Evolutionary conservation across 2,888 invertebrate species (phyloP), one percentile per base, ranked within the genome.

Genomic region (Drosophila siamana): DNA sequence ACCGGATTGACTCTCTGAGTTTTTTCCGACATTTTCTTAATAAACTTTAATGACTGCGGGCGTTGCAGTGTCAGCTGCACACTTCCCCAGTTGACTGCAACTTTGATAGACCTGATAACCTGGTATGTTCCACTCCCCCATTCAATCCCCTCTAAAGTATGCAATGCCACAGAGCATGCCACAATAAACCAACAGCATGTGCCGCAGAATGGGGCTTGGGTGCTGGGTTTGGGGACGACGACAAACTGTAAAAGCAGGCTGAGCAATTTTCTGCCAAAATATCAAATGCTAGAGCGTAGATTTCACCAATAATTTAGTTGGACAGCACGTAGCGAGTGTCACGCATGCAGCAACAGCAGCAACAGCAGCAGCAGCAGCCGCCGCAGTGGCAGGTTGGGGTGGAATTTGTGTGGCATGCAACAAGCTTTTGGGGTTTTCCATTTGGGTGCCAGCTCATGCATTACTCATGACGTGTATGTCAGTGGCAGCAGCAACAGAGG

Each of bases 41-140:
- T 87, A 87, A 84, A 84, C 77, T 84, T 84, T 85, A 84, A 84
- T 87, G 88, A 79, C 78, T 84, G 83, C 86, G 82, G 87, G 73
- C 74, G 83, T 72, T 63, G 76, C 57, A 55, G 16, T 64, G 73
- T 67, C 68, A 69, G 64, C 41, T 65, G 74, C 74, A 72, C 62
- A 30, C 51, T 33, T 51, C 22, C 28, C 16, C 13, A 13, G 3
- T 19, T 28, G 60, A 69, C 48, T 80, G 87, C 83, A 87, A 83
- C 82, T 87, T 83, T 83, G 87, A 83, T 87, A 50, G 72, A 70
- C 69, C 64, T 51, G 69, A 73, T 86, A 84, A 78, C 75, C 76
- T 65, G 70, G 47, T 55, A 15, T 44, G 26, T 7, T 26, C 13
- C 0, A 7, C 24, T 4, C 13, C 3, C 7, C 24, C 6, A 36